Percentiles rank a stretch among this genome's conserved stretches.
These are phyloP conservation scores for Aricia artaxerxes DNA, from an alignment of 2,888 invertebrate genomes.

Conservation along the genomic window DNA sequence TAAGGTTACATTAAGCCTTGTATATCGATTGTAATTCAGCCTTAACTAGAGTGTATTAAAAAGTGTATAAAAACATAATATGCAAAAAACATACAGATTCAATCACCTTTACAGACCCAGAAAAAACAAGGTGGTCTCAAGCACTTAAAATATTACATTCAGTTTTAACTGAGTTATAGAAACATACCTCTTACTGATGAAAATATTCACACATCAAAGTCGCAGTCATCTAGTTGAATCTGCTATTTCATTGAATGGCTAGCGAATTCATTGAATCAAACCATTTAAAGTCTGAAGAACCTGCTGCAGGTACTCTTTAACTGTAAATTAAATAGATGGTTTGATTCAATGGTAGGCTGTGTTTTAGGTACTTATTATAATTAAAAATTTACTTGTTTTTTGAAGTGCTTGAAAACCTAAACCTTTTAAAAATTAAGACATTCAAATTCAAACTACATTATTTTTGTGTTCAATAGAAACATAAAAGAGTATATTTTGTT, in stretches of 20 bases:
- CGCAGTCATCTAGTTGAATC: no score
- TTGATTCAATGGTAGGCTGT: no score
- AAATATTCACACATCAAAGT: no score
- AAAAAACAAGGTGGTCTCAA: not conserved
- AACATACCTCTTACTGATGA: no score
- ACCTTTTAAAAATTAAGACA: not conserved
- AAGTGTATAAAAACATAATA: constrained; percentile 5
- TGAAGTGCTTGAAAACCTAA: not conserved
- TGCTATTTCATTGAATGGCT: no score
- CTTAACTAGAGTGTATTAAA: constrained; percentile 7
- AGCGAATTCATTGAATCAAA: no score
- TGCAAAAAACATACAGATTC: not conserved
- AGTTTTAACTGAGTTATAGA: no score
- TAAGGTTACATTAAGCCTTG: constrained; percentile 6
- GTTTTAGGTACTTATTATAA: no score
- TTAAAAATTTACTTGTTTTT: no score
- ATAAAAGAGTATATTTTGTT: not conserved
- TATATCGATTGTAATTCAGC: not conserved
- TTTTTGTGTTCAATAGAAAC: not conserved
- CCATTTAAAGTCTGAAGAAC: no score
- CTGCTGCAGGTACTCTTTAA: no score
- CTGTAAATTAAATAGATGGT: no score
- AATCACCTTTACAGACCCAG: not conserved
- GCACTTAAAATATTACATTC: not conserved
- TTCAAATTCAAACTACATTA: not conserved